Conservation (phyloP, 2,113 vertebrate species). For the Chrysemys picta region DNA sequence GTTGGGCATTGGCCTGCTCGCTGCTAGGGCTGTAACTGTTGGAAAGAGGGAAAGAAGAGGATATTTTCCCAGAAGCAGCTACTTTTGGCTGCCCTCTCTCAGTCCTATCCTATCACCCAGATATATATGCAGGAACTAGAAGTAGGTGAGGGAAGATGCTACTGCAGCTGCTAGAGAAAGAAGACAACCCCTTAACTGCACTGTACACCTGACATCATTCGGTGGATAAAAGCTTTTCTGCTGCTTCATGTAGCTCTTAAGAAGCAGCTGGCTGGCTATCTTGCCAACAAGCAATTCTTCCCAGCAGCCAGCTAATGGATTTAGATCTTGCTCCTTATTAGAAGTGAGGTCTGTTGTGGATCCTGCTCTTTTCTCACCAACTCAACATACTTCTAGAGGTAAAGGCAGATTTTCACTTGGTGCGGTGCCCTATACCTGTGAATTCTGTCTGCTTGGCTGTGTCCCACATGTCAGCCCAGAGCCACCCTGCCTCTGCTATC, state of each 20-base stretch:
- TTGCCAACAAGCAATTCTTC: neutral
- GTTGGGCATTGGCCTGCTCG: neutral
- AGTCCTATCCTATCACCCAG: neutral
- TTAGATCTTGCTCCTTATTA: neutral
- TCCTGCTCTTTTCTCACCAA: neutral
- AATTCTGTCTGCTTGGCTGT: neutral
- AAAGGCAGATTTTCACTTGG: constrained; percentile 4
- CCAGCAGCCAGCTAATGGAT: neutral
- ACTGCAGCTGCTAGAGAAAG: neutral
- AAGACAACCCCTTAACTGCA: neutral
- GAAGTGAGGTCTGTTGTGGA: neutral
- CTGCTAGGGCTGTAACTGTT: neutral
- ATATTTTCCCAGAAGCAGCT: neutral
- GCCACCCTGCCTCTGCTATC: constrained; percentile 43
- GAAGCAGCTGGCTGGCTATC: neutral
- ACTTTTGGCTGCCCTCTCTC: neutral
- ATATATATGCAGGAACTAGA: neutral
- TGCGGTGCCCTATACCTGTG: neutral
- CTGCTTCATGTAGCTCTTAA: constrained; percentile 8
- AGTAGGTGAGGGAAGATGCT: neutral
- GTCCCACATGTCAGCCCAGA: neutral
- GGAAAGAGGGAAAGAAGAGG: neutral
- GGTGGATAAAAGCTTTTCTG: constrained; percentile 8
- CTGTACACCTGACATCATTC: neutral
- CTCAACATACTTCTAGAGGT: neutral